Evolutionary conservation across 2,113 vertebrate species (phyloP), one percentile per base, ranked within the genome.

Genomic region (Pleuronectes platessa): DNA sequence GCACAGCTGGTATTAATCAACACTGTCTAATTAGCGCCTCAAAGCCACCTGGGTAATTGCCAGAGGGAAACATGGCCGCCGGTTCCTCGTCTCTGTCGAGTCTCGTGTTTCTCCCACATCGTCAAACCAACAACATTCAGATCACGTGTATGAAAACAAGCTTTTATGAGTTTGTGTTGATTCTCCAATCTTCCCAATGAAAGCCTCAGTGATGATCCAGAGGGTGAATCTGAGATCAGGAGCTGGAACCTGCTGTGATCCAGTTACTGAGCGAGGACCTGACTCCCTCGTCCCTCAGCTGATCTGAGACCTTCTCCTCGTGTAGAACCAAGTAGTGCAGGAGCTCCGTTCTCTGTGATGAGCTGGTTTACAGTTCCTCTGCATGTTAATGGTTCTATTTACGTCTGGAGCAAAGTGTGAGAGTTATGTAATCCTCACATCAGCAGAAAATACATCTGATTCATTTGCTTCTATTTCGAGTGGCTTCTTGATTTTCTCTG

Each of bases 1-100:
- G 78, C 88, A 85, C 85, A 88, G 83, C 82, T 86, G 85, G 74
- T 89, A 78, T 82, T 89, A 92, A 92, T 89, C 87, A 92, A 86
- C 82, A 76, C 83, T 81, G 73, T 78, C 81, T 86, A 88, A 90
- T 92, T 90, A 89, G 84, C 87, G 72, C 79, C 83, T 86, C 85
- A 83, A 79, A 88, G 80, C 85, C 87, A 82, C 75, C 77, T 76
- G 86, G 86, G 81, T 79, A 86, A 87, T 86, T 66, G 67, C 63
- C 64, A 68, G 61, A 54, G 12, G 65, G 74, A 65, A 84, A 75
- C 58, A 79, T 61, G 61, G 73, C 74, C n/a, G 76, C 11, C 45
- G 23, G 40, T 54, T 70, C 47, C 63, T 8, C 51, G 5, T 60
- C 66, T 64, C 51, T 26, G 61, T 21, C 42, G 45, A 49, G 37